Evolutionary conservation across 2,797 vertebrate genomes (phyloP).

Genomic region (Notolepis coatsorum): DNA sequence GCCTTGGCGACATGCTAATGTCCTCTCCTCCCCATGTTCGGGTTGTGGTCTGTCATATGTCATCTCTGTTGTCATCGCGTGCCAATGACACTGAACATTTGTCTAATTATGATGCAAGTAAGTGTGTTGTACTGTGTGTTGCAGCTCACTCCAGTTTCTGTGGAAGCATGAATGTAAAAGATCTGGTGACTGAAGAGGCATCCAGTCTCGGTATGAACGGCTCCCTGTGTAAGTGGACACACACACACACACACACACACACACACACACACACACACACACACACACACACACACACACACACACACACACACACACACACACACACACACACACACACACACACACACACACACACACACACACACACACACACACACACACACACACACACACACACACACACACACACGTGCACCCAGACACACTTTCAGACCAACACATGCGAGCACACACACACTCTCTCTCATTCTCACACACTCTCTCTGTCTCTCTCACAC

Average conservation of each 20-base stretch:
- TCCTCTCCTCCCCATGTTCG: slow-evolving; percentile 1
- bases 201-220: slow-evolving; percentile 83
- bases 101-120: slow-evolving; percentile 31
- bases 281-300: slow-evolving; percentile 7
- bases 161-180: slow-evolving; percentile 87
- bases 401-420: slow-evolving; percentile 4
- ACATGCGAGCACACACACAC: slow-evolving; percentile 5
- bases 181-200: slow-evolving; percentile 83
- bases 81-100: not conserved
- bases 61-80: not conserved
- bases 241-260: slow-evolving; percentile 17
- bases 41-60: not conserved
- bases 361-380: not conserved
- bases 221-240: slow-evolving; percentile 88
- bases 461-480: slow-evolving; percentile 8
- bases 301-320: slow-evolving; percentile 10
- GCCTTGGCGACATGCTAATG: slow-evolving; percentile 33
- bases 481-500: not conserved
- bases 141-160: slow-evolving; percentile 89
- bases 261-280: not conserved
- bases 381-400: not conserved
- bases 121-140: slow-evolving; percentile 67
- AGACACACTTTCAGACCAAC: slow-evolving; percentile 3
- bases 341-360: slow-evolving; percentile 13
- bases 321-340: not conserved